A percentile compares a stretch with the other conserved stretches of the same genome.
Conservation (phyloP, 2,113 vertebrate species). For the Antechinus flavipes region DNA sequence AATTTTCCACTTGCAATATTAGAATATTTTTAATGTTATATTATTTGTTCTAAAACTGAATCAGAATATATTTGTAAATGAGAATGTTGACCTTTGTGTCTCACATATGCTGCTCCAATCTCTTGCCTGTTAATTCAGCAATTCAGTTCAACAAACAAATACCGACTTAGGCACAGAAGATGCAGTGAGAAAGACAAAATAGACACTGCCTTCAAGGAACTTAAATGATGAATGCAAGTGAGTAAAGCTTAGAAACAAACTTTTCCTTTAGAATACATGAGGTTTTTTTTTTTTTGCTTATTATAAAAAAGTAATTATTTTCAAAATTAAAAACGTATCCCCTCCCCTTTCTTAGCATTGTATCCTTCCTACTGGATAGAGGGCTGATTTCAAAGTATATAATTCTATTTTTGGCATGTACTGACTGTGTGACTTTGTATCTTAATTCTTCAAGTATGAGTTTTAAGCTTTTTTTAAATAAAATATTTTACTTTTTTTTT, state of each 20-base stretch:
- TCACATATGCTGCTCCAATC: not conserved
- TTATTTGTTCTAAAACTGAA: conserved; percentile 26
- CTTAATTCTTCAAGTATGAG: not conserved
- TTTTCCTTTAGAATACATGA: conserved; percentile 1
- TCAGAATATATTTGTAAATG: conserved; percentile 33
- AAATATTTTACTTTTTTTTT: not conserved
- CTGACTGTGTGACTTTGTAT: not conserved
- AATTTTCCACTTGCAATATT: not conserved
- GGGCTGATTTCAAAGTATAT: not conserved
- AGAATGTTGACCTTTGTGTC: not conserved
- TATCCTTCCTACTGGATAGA: not conserved
- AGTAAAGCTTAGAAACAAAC: conserved; percentile 19
- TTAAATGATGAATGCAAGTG: conserved; percentile 1
- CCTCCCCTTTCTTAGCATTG: not conserved
- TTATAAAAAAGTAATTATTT: conserved; percentile 1
- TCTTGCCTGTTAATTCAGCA: too few relatives aligned
- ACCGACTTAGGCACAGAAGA: not conserved
- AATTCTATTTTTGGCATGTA: not conserved
- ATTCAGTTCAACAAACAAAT: not conserved
- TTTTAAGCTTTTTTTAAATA: not conserved
- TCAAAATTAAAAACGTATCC: conserved; percentile 24
- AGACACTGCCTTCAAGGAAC: not conserved
- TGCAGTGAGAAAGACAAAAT: not conserved
- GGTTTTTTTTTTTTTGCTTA: conserved; percentile 10
- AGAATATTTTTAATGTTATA: conserved; percentile 20